These are phyloP conservation scores for Oscheius onirici DNA, from an alignment of 2,888 invertebrate genomes.

Conservation along the genomic window DNA sequence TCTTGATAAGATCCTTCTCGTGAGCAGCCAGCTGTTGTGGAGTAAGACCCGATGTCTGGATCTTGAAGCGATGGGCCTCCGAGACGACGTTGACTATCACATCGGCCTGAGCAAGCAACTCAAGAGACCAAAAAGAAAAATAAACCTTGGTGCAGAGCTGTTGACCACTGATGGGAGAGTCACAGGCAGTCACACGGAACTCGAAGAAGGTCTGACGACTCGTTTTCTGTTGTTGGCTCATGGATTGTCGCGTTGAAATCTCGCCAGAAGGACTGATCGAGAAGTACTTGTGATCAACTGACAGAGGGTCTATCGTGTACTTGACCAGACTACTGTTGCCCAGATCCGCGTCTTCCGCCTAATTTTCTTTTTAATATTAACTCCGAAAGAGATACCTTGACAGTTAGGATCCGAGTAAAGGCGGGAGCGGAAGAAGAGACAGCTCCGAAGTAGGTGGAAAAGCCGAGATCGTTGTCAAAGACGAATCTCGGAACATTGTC, in stretches of 20 bases:
- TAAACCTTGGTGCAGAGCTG: constrained; percentile 57
- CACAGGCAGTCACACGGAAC: constrained; percentile 63
- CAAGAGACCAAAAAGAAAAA: background rate
- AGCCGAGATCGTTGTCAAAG: constrained; percentile 60
- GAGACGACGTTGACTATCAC: constrained; percentile 63
- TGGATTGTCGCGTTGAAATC: constrained; percentile 62
- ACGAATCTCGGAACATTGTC: constrained; percentile 92
- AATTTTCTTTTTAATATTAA: constrained; percentile 64
- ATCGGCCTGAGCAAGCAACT: constrained; percentile 40
- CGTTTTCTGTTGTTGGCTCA: constrained; percentile 58
- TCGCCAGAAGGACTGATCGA: constrained; percentile 62
- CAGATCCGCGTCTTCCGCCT: constrained; percentile 87
- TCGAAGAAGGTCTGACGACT: constrained; percentile 60
- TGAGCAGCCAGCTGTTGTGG: constrained; percentile 63
- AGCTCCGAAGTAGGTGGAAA: constrained; percentile 65
- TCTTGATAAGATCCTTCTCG: constrained; percentile 59
- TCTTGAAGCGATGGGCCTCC: constrained; percentile 65
- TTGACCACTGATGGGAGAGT: constrained; percentile 62
- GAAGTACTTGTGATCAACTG: constrained; percentile 67
- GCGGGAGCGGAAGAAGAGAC: constrained; percentile 60
- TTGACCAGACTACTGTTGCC: constrained; percentile 84
- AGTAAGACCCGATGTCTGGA: constrained; percentile 60
- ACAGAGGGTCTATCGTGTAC: constrained; percentile 78
- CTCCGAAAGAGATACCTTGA: constrained; percentile 47
- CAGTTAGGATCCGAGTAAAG: constrained; percentile 58